These are phyloP conservation scores for Nymphalis urticae DNA, from an alignment of 2,888 invertebrate genomes.

Conservation along the genomic window DNA sequence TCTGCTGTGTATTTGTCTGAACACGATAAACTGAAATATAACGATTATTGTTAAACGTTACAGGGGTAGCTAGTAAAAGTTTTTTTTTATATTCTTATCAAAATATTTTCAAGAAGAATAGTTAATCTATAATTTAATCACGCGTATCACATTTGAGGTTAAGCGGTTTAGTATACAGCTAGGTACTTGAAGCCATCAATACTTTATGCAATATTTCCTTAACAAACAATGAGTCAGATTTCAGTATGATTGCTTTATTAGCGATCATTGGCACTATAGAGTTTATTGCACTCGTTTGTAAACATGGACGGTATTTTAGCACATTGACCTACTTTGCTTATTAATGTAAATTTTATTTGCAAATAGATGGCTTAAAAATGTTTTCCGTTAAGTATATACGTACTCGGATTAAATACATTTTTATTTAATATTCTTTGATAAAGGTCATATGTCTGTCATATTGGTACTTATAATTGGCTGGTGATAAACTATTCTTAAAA, in stretches of 20 bases:
- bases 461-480: background rate
- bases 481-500: background rate
- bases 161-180: slow-evolving; percentile 53
- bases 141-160: slow-evolving; percentile 17
- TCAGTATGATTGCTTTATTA: slow-evolving; percentile 46
- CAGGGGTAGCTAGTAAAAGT: too few species aligned
- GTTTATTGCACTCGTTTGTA: slow-evolving; percentile 61
- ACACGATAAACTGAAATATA: too few species aligned
- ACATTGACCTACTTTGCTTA: slow-evolving; percentile 44
- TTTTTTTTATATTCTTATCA: too few species aligned
- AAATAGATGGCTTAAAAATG: slow-evolving; percentile 9
- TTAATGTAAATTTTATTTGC: slow-evolving; percentile 21
- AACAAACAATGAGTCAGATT: slow-evolving; percentile 63
- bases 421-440: background rate
- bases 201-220: slow-evolving; percentile 50
- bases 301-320: slow-evolving; percentile 43
- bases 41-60: too few species aligned
- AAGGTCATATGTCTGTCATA: background rate
- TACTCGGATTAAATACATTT: background rate
- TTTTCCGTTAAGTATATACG: slow-evolving; percentile 7
- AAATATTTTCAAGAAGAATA: too few species aligned
- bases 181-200: slow-evolving; percentile 45
- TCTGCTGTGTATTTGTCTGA: too few species aligned
- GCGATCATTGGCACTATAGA: slow-evolving; percentile 65
- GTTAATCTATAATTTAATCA: background rate